Evolutionary conservation across 1,140 invertebrate genomes (phyloP).

Genomic region (Penaeus japonicus): DNA sequence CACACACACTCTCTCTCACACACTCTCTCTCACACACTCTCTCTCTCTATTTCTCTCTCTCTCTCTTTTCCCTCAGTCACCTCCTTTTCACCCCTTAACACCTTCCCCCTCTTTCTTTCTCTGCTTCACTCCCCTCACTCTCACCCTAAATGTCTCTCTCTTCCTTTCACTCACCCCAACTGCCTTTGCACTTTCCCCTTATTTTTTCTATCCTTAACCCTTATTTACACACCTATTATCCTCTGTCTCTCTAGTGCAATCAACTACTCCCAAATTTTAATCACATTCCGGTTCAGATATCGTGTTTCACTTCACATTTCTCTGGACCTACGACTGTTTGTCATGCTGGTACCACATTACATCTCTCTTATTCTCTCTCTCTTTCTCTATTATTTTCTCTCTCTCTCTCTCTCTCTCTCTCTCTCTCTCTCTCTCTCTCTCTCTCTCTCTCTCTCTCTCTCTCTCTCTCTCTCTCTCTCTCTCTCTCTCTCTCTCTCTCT

Average conservation of each 20-base stretch:
- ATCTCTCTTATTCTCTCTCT: too few relatives aligned
- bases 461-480: too few relatives aligned
- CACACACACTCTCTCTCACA: not conserved
- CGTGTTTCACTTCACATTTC: too few relatives aligned
- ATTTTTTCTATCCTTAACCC: constrained; percentile 14
- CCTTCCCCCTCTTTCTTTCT: not conserved
- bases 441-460: too few relatives aligned
- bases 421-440: too few relatives aligned
- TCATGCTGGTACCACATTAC: too few relatives aligned
- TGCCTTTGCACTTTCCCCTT: not conserved
- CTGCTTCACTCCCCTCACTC: not conserved
- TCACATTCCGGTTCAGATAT: too few relatives aligned
- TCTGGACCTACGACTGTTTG: too few relatives aligned
- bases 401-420: too few relatives aligned
- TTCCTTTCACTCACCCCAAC: not conserved
- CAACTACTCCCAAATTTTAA: too few relatives aligned
- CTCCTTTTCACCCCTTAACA: not conserved
- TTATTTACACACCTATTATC: not conserved
- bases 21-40: not conserved
- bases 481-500: too few relatives aligned
- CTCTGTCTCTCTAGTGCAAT: not conserved
- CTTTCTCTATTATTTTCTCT: too few relatives aligned
- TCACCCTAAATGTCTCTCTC: not conserved
- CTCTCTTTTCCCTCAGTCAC: not conserved
- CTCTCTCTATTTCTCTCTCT: not conserved